Evolutionary conservation across 2,888 invertebrate genomes (phyloP).

Genomic region (Rhopalosiphum nymphaeae): DNA sequence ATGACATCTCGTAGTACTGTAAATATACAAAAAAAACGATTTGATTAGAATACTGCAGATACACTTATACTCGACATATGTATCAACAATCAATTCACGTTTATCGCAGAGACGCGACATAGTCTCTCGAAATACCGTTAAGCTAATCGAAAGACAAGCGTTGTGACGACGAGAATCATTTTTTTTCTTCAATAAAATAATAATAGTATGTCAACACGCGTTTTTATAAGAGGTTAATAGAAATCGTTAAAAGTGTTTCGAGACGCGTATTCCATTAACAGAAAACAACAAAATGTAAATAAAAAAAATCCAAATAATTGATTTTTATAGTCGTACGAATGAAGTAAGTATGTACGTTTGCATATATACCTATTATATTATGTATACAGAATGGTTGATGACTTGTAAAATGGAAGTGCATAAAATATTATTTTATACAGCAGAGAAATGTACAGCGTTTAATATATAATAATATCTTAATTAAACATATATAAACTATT

Average conservation of each 20-base stretch:
- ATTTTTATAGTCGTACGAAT: background rate
- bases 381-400: background rate
- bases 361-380: background rate
- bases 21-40: conserved; percentile 72
- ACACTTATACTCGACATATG: background rate
- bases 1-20: conserved; percentile 98
- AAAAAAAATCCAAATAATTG: background rate
- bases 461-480: background rate
- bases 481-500: background rate
- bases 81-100: conserved; percentile 5
- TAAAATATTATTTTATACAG: background rate
- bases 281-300: background rate
- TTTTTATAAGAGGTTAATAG: background rate
- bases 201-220: background rate
- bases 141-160: conserved; percentile 1
- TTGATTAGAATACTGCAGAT: conserved; percentile 2
- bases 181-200: background rate
- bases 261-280: background rate
- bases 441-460: background rate
- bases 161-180: background rate
- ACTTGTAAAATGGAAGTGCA: background rate
- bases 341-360: background rate
- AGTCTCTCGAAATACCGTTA: conserved; percentile 41
- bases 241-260: background rate
- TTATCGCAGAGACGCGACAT: background rate